Base-by-base conservation (phyloP, 2,797 vertebrate genomes). In the Falco biarmicus region DNA sequence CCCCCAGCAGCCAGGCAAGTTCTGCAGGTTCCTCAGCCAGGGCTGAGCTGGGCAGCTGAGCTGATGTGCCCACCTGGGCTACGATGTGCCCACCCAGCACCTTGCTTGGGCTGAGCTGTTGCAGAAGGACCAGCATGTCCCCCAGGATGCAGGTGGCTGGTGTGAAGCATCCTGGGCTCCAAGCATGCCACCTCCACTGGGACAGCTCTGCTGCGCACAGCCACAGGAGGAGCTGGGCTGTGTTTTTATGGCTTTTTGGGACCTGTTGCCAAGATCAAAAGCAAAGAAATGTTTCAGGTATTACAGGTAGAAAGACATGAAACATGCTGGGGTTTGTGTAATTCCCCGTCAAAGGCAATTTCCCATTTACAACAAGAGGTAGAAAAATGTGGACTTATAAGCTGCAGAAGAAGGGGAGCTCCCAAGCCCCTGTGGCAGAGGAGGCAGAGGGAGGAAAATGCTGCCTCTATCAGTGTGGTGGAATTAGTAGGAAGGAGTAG, bases 151-250 rank as follows among this genome's bases (percentile, higher is more conserved):
- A 61, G 73, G 50, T 34, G 82, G 31, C 37, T 70, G 63, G 9
- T 47, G 56, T 1, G 11, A 48, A 54, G 77, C 6, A 19, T 13
- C 19, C 13, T 0, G 0, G 20, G 71, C 53, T 77, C 53, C 2
- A 2, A 69, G 43, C 11, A 8, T 4, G 0, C 11, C 1, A 5
- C 48, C 65, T 75, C 19, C 3, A 11, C 80, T 3, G 2, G 59
- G n/a, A 37, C 37, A 65, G 56, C 32, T 89, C 26, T 77, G 51
- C 32, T 20, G 2, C 19, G 47, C 28, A 6, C 1, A 2, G 43
- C 39, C 5, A 2, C 22, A 43, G 66, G 26, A 68, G 37, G 8
- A 87, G 26, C 0, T 0, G 29, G 16, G 10, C 28, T 0, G 0
- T 1, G 5, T 3, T 29, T 43, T 19, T 20, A 13, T 25, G 8